Conservation (phyloP, 2,113 vertebrate species). For the Tetraodon nigroviridis region DNA sequence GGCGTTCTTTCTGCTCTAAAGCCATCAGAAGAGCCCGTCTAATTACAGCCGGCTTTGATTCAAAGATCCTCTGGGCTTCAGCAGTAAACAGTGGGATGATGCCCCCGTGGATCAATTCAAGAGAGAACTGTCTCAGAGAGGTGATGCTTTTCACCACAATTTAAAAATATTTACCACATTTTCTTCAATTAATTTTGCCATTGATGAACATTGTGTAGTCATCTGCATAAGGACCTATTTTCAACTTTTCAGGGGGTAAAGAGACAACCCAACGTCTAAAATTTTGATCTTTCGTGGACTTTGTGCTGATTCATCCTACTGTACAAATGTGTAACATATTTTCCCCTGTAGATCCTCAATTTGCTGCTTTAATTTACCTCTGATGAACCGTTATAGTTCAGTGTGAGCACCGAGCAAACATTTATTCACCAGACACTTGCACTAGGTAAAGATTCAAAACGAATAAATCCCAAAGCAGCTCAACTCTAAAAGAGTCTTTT, state of each 20-base stretch:
- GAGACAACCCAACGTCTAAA: neutral
- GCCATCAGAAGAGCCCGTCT: conserved; percentile 61
- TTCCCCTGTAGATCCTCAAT: neutral
- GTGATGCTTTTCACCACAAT: too few relatives aligned
- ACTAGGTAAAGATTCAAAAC: conserved; percentile 11
- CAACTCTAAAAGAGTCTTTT: neutral
- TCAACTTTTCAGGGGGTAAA: neutral
- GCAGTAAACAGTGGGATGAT: conserved; percentile 13
- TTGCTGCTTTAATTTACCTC: conserved; percentile 10
- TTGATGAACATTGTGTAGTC: neutral
- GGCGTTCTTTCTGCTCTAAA: conserved; percentile 26
- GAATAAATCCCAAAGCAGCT: conserved; percentile 4
- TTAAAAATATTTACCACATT: too few relatives aligned
- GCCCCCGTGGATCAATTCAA: conserved; percentile 25
- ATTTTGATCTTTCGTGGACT: neutral
- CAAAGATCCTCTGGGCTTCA: conserved; percentile 43
- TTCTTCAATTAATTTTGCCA: too few relatives aligned
- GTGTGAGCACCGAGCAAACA: conserved; percentile 14
- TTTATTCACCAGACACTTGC: conserved; percentile 19
- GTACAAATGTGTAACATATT: neutral
- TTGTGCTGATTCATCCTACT: neutral
- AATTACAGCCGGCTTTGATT: conserved; percentile 48
- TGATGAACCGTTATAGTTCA: conserved; percentile 8
- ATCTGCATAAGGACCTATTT: neutral
- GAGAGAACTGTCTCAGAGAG: neutral